Conservation (phyloP, 2,888 invertebrate genomes). For the Drepanosiphum platanoidis region DNA sequence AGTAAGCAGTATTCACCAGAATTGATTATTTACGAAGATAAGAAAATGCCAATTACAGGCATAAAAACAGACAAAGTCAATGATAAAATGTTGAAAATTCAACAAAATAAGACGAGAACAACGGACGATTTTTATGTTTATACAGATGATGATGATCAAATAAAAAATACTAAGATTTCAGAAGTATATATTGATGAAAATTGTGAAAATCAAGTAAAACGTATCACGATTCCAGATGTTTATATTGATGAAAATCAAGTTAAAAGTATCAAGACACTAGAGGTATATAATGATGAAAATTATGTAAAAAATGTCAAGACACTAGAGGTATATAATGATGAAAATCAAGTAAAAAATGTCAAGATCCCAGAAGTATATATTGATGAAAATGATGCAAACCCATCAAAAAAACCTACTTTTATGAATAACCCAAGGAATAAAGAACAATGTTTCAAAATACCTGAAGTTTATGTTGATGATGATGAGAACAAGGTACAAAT, state of each 20-base stretch:
- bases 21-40: conserved; percentile 42
- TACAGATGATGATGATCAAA: conserved; percentile 19
- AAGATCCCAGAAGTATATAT: neutral
- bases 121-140: conserved; percentile 17
- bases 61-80: neutral
- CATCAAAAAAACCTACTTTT: neutral
- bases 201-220: neutral
- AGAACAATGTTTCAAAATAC: neutral
- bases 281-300: neutral
- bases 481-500: too few species aligned
- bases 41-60: neutral
- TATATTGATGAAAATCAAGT: neutral
- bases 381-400: neutral
- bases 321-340: neutral
- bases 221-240: neutral
- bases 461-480: conserved; percentile 13
- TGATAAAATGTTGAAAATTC: neutral
- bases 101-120: neutral
- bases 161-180: neutral
- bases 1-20: neutral
- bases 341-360: neutral
- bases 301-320: neutral
- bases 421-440: neutral
- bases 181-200: conserved; percentile 10
- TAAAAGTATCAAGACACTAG: neutral